Conservation (phyloP, 2,113 vertebrate species). For the Pedionomus torquatus region DNA sequence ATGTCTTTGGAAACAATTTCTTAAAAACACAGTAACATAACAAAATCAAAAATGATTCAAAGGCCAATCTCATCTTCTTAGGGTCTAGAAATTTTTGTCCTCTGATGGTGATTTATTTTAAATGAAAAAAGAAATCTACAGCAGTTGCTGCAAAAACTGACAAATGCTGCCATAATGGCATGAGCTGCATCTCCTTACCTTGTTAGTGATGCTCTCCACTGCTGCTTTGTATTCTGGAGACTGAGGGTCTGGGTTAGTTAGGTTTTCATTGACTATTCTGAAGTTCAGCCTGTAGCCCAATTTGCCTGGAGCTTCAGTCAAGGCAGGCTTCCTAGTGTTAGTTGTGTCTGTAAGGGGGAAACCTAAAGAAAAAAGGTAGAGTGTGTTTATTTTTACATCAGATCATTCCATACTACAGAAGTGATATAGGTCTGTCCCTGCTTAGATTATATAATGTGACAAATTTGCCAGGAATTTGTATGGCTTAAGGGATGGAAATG, state of each 20-base stretch:
- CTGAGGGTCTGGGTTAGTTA: constrained; percentile 47
- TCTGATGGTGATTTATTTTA: background rate
- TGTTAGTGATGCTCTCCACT: constrained; percentile 45
- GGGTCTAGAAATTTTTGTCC: background rate
- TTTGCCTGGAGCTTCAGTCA: background rate
- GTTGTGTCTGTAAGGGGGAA: background rate
- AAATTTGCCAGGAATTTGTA: background rate
- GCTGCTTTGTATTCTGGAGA: constrained; percentile 59
- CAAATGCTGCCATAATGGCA: background rate
- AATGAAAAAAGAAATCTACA: background rate
- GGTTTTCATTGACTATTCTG: constrained; percentile 70
- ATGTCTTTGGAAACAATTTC: background rate
- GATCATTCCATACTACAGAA: background rate
- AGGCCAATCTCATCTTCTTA: background rate
- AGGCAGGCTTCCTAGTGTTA: background rate
- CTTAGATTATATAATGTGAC: background rate
- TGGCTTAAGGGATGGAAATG: background rate
- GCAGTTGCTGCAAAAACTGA: background rate
- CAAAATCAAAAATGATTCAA: background rate
- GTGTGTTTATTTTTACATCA: background rate
- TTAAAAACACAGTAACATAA: background rate
- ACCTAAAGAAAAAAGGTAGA: background rate
- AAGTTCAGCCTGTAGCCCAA: constrained; percentile 67
- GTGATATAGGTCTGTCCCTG: background rate
- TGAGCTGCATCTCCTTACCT: constrained; percentile 53